A percentile compares a stretch with the other conserved stretches of the same genome.
Conservation (phyloP, 2,888 invertebrate species). For the Hanleya hanleyi region DNA sequence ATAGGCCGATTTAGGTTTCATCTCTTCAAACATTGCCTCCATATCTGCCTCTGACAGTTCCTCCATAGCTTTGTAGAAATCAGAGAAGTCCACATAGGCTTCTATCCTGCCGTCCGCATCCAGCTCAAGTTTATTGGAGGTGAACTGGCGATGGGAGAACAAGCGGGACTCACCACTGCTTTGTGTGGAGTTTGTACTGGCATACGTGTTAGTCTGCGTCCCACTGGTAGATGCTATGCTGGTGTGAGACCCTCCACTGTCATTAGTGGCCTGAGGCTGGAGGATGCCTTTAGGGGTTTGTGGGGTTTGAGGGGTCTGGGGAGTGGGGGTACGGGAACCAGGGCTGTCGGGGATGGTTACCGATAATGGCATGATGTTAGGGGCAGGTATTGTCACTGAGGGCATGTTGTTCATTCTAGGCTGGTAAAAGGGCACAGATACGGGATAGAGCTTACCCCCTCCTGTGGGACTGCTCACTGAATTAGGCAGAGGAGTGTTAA, state of each 20-base stretch:
- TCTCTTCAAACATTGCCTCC: conserved; percentile 58
- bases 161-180: conserved; percentile 60
- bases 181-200: conserved; percentile 64
- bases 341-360: conserved; percentile 16
- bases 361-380: background rate
- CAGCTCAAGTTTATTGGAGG: conserved; percentile 70
- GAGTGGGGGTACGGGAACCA: conserved; percentile 19
- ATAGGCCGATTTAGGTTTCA: conserved; percentile 63
- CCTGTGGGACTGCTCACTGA: conserved; percentile 74
- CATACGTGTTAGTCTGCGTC: conserved; percentile 41
- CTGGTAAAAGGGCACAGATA: conserved; percentile 8
- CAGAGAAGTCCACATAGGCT: conserved; percentile 89
- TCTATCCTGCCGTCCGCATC: conserved; percentile 83
- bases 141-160: conserved; percentile 50
- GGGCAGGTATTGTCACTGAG: conserved; percentile 2
- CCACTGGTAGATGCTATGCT: conserved; percentile 25
- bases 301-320: conserved; percentile 9
- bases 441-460: conserved; percentile 20
- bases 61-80: conserved; percentile 75
- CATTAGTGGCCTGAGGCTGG: background rate
- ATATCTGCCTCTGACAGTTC: conserved; percentile 63
- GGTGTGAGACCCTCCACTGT: conserved; percentile 5
- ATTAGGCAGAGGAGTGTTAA: conserved; percentile 85
- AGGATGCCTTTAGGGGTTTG: background rate
- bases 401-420: background rate